Evolutionary conservation across 2,888 invertebrate species (phyloP).

Genomic region (Andrena haemorrhoa): DNA sequence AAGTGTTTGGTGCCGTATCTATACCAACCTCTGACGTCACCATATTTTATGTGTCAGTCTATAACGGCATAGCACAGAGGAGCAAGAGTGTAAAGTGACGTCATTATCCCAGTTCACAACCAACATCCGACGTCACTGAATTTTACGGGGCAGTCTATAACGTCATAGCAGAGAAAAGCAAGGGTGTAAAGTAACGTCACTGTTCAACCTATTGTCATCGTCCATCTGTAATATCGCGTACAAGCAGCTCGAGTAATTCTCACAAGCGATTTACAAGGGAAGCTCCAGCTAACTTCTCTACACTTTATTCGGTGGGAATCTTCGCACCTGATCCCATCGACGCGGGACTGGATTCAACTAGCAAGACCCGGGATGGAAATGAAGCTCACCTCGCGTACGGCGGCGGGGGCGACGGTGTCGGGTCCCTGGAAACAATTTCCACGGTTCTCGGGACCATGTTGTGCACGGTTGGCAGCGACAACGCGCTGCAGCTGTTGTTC

Average conservation of each 20-base stretch:
- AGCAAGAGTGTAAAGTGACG: too few relatives aligned
- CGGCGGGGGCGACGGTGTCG: slow-evolving; percentile 79
- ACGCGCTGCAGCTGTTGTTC: slow-evolving; percentile 70
- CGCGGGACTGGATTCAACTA: too few relatives aligned
- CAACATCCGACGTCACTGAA: slow-evolving; percentile 26
- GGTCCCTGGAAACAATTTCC: slow-evolving; percentile 71
- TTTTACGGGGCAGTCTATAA: not conserved
- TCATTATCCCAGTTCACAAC: too few relatives aligned
- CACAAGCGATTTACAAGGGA: slow-evolving; percentile 4
- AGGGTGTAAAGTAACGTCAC: slow-evolving; percentile 28
- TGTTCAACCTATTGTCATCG: not conserved
- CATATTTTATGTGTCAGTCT: not conserved
- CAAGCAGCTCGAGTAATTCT: not conserved
- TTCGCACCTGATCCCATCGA: not conserved
- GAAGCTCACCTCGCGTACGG: slow-evolving; percentile 81
- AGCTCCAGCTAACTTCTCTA: slow-evolving; percentile 7
- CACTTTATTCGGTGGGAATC: not conserved
- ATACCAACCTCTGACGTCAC: slow-evolving; percentile 21
- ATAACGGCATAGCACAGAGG: not conserved
- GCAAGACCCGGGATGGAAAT: not conserved
- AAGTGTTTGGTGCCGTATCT: not conserved
- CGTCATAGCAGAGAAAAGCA: not conserved
- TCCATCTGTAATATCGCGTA: not conserved
- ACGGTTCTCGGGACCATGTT: slow-evolving; percentile 72
- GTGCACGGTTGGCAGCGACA: slow-evolving; percentile 65